These are phyloP conservation scores for Microctonus hyperodae DNA, from an alignment of 2,888 invertebrate genomes.

Conservation along the genomic window DNA sequence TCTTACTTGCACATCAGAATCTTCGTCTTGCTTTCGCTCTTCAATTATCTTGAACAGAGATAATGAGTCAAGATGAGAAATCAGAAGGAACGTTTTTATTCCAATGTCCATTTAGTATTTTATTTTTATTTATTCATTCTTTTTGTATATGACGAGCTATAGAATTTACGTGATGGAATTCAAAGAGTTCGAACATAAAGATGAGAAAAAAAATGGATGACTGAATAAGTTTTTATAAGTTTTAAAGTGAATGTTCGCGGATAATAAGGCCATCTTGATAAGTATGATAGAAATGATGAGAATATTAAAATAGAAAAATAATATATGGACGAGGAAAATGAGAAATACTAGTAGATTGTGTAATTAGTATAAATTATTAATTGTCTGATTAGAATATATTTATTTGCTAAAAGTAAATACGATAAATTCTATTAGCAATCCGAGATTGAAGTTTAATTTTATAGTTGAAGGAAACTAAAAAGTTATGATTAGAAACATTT, in stretches of 20 bases:
- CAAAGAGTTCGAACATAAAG: background rate
- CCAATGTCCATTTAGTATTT: background rate
- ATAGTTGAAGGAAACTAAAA: constrained; percentile 14
- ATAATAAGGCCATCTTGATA: background rate
- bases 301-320: background rate
- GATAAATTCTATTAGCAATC: constrained; percentile 32
- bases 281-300: background rate
- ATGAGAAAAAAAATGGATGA: background rate
- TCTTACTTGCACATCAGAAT: background rate
- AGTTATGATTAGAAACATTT: constrained; percentile 23
- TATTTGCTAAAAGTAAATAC: constrained; percentile 2
- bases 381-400: too few species aligned
- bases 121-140: background rate
- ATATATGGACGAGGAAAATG: background rate
- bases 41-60: constrained; percentile 33
- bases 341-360: too few species aligned
- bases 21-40: constrained; percentile 9
- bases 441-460: constrained; percentile 37
- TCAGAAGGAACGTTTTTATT: constrained; percentile 9
- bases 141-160: background rate
- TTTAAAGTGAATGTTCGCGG: background rate
- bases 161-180: constrained; percentile 5
- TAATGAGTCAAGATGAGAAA: constrained; percentile 20
- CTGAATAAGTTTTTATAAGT: constrained; percentile 2
- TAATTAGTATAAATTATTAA: too few species aligned